These are phyloP conservation scores for Morinoia aosen DNA, from an alignment of 2,888 invertebrate genomes.

Conservation along the genomic window DNA sequence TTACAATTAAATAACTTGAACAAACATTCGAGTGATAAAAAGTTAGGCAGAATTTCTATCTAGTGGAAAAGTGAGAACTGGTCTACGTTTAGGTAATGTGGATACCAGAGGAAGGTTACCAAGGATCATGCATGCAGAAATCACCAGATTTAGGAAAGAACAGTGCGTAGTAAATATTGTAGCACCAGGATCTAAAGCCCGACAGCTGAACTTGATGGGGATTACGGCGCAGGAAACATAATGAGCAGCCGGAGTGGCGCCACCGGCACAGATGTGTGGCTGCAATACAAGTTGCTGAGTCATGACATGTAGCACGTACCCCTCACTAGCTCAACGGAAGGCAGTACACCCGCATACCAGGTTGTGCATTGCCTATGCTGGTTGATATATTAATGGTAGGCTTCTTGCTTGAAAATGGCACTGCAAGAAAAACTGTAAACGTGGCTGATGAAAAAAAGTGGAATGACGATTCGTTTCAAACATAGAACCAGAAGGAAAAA, in stretches of 20 bases:
- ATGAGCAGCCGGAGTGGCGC: background rate
- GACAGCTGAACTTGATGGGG: background rate
- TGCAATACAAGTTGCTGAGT: background rate
- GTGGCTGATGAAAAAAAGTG: background rate
- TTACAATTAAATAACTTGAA: too few species aligned
- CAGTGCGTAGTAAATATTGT: background rate
- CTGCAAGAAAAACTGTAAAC: background rate
- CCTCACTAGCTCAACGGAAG: background rate
- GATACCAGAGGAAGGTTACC: too few species aligned
- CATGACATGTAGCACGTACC: background rate
- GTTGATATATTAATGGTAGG: background rate
- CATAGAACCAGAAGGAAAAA: background rate
- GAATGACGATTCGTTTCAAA: background rate
- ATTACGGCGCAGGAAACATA: background rate
- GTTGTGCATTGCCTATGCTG: background rate
- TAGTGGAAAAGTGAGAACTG: background rate
- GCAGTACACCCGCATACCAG: background rate
- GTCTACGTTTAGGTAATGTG: too few species aligned
- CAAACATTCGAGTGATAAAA: too few species aligned
- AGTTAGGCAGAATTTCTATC: background rate
- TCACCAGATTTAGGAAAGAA: background rate
- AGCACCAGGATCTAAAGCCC: background rate
- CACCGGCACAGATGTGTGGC: background rate
- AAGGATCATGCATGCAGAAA: background rate
- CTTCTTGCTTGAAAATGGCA: background rate